Percentiles rank a stretch among this genome's conserved stretches.
phyloP scores from a whole-genome alignment of 1,140 invertebrate genomes.

The Micrasema longulum region DNA sequence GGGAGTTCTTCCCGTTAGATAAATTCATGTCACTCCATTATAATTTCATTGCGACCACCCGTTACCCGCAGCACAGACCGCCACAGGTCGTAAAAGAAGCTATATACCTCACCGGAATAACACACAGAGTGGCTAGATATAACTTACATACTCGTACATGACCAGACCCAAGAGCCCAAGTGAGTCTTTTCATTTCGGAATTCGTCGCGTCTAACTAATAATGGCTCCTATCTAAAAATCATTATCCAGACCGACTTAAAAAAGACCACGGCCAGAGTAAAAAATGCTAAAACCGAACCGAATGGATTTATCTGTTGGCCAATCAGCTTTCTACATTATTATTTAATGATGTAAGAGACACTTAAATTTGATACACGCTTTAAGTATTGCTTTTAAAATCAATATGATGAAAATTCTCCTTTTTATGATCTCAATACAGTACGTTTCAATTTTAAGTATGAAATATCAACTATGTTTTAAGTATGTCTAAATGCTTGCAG shows the following conservation, averaged over 20 bases:
- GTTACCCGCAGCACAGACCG: slow-evolving; percentile 18
- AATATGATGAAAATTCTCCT: slow-evolving; percentile 14
- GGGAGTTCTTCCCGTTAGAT: no score
- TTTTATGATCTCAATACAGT: background rate
- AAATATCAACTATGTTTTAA: no score
- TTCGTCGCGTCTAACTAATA: slow-evolving; percentile 26
- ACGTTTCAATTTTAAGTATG: background rate
- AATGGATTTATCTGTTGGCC: slow-evolving; percentile 22
- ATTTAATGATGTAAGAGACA: slow-evolving; percentile 17
- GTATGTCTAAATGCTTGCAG: no score
- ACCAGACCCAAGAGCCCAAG: slow-evolving; percentile 1
- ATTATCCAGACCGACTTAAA: slow-evolving; percentile 9
- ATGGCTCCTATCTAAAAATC: slow-evolving; percentile 18
- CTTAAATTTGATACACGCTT: background rate
- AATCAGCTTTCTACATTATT: slow-evolving; percentile 26
- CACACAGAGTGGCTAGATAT: slow-evolving; percentile 9
- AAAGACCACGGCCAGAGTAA: slow-evolving; percentile 11
- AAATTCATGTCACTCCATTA: no score
- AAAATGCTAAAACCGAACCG: slow-evolving; percentile 13
- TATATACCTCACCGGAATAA: slow-evolving; percentile 25
- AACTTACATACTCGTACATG: background rate
- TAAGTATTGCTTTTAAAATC: slow-evolving; percentile 10
- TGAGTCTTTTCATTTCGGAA: slow-evolving; percentile 15
- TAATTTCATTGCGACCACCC: no score
- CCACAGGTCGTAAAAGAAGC: slow-evolving; percentile 23